phyloP scores from a whole-genome alignment of 1,140 invertebrate genomes.

The Drosophila lini region DNA sequence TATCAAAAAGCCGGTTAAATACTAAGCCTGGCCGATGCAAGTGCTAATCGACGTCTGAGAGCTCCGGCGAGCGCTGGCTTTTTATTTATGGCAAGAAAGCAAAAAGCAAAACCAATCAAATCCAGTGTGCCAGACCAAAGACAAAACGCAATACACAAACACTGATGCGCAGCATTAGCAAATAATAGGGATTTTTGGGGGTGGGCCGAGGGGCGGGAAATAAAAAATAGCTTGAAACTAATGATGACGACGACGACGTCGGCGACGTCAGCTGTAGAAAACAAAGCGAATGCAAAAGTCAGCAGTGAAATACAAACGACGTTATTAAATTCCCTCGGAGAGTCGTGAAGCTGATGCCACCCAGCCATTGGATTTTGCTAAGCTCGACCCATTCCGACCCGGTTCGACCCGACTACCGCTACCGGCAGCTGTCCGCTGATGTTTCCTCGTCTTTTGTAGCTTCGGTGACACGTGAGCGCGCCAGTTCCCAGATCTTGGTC shows the following conservation, averaged over 20 bases:
- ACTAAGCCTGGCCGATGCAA: conserved; percentile 53
- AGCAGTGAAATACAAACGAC: conserved; percentile 72
- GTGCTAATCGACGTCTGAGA: conserved; percentile 65
- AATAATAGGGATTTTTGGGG: conserved; percentile 41
- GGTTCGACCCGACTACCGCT: conserved; percentile 31
- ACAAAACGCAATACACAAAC: conserved; percentile 40
- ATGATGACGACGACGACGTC: conserved; percentile 40
- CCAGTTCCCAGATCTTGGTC: conserved; percentile 11
- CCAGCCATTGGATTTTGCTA: conserved; percentile 12
- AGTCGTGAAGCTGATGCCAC: conserved; percentile 58
- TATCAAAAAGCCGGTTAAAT: not conserved
- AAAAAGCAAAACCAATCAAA: conserved; percentile 59
- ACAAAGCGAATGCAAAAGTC: conserved; percentile 60
- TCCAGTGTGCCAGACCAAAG: conserved; percentile 45
- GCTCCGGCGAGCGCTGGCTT: conserved; percentile 30
- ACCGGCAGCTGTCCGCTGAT: conserved; percentile 73
- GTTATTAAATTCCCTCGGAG: conserved; percentile 71
- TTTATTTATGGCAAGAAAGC: conserved; percentile 73
- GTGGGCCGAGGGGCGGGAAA: conserved; percentile 34
- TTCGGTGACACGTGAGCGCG: conserved; percentile 27
- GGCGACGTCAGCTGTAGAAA: conserved; percentile 36
- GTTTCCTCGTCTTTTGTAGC: conserved; percentile 54
- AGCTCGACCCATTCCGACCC: conserved; percentile 30
- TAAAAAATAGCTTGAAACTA: conserved; percentile 60
- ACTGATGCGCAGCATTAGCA: conserved; percentile 38